Evolutionary conservation across 1,140 invertebrate species (phyloP).

Genomic region (Pseudomyrmex sp.): DNA sequence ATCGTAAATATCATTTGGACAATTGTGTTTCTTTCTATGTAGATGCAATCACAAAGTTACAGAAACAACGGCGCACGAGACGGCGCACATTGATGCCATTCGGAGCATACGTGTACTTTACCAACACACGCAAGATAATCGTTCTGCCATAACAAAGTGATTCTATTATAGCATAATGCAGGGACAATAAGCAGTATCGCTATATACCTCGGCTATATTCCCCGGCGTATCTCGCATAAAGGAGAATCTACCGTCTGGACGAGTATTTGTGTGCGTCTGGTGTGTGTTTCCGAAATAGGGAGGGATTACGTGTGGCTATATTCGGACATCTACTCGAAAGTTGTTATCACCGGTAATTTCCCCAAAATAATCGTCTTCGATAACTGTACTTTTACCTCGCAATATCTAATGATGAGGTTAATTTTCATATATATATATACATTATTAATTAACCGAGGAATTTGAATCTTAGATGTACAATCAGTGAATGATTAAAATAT

Average conservation of each 20-base stretch:
- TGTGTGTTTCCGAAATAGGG: slow-evolving; percentile 29
- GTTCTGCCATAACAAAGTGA: slow-evolving; percentile 51
- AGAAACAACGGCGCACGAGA: background rate
- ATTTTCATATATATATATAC: background rate
- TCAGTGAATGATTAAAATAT: too few relatives aligned
- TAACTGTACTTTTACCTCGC: background rate
- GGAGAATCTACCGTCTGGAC: slow-evolving; percentile 13
- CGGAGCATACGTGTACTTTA: background rate
- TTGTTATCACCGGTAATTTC: slow-evolving; percentile 31
- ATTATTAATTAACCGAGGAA: background rate
- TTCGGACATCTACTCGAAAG: slow-evolving; percentile 2
- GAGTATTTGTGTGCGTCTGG: slow-evolving; percentile 26
- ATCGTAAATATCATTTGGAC: slow-evolving; percentile 4
- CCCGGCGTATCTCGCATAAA: slow-evolving; percentile 36
- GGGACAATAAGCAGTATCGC: slow-evolving; percentile 72
- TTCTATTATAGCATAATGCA: slow-evolving; percentile 67
- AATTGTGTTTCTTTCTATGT: slow-evolving; percentile 1
- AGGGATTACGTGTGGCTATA: slow-evolving; percentile 9
- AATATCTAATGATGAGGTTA: background rate
- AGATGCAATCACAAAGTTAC: background rate
- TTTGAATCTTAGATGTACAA: too few relatives aligned
- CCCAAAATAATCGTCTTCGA: slow-evolving; percentile 1
- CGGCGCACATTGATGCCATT: background rate
- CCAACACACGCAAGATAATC: slow-evolving; percentile 41
- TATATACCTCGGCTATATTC: slow-evolving; percentile 63